Evolutionary conservation across 2,113 vertebrate genomes (phyloP).

Genomic region (Cromileptes altivelis): DNA sequence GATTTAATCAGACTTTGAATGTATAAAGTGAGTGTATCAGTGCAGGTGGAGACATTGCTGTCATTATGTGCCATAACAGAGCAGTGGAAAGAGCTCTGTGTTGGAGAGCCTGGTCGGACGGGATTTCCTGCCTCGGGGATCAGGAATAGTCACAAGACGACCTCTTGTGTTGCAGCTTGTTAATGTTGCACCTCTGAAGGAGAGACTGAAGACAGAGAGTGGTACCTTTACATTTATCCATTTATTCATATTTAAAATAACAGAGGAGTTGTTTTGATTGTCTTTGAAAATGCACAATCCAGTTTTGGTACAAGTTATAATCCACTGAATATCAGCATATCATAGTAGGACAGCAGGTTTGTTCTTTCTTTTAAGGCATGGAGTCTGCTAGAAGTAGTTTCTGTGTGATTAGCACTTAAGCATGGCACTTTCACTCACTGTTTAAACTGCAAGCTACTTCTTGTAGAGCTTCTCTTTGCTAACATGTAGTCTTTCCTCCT

Average conservation of each 20-base stretch:
- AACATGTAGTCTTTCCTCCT: conserved; percentile 63
- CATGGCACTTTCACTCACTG: conserved; percentile 29
- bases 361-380: background rate
- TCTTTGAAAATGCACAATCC: background rate
- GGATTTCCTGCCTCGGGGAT: conserved; percentile 87
- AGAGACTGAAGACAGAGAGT: conserved; percentile 77
- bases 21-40: background rate
- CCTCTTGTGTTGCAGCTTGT: conserved; percentile 88
- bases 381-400: background rate
- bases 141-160: conserved; percentile 86
- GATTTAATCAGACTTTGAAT: background rate
- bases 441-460: conserved; percentile 21
- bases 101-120: conserved; percentile 87
- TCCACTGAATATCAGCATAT: background rate
- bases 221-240: conserved; percentile 65
- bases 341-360: background rate
- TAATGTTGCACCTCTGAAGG: conserved; percentile 78
- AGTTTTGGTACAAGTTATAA: background rate
- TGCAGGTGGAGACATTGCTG: background rate
- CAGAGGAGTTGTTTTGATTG: background rate
- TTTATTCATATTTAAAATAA: background rate
- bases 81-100: conserved; percentile 88
- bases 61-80: conserved; percentile 77
- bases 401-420: background rate
- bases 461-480: conserved; percentile 41